Percentiles rank a stretch among this genome's conserved stretches.
These are phyloP conservation scores for Coregonus ussuriensis DNA, from an alignment of 2,797 vertebrate species.

Conservation along the genomic window DNA sequence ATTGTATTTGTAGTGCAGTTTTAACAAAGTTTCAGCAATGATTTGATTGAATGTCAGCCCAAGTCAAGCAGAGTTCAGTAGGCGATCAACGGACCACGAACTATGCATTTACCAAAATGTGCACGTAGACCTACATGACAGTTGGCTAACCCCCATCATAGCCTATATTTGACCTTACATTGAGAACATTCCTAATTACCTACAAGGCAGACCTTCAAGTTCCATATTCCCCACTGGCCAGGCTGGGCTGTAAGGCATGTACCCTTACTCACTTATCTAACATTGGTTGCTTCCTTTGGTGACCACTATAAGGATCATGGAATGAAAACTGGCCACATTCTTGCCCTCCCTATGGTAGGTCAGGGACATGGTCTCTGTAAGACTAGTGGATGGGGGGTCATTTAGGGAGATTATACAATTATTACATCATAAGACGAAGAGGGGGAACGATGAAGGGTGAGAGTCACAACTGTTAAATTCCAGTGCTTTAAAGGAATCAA, in stretches of 20 bases:
- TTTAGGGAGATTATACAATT: no score
- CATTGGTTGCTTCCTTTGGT: neutral
- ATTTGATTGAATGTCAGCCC: neutral
- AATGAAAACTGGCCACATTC: neutral
- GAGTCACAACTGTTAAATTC: no score
- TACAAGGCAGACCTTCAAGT: neutral
- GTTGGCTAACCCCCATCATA: neutral
- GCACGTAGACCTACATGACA: slow-evolving; percentile 26
- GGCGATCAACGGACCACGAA: no score
- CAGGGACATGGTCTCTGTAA: neutral
- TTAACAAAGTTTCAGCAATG: no score
- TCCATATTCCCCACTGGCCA: neutral
- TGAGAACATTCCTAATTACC: neutral
- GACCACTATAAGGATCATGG: neutral
- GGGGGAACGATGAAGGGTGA: no score
- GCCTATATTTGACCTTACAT: neutral
- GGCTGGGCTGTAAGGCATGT: neutral
- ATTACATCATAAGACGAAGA: no score
- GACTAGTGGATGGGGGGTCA: slow-evolving; percentile 1
- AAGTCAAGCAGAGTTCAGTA: neutral
- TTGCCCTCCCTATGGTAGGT: neutral
- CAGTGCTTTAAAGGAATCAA: no score
- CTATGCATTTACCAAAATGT: neutral
- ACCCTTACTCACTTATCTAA: neutral
- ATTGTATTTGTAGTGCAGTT: neutral